phyloP scores from a whole-genome alignment of 2,888 invertebrate species.

The Agriotes lineatus region DNA sequence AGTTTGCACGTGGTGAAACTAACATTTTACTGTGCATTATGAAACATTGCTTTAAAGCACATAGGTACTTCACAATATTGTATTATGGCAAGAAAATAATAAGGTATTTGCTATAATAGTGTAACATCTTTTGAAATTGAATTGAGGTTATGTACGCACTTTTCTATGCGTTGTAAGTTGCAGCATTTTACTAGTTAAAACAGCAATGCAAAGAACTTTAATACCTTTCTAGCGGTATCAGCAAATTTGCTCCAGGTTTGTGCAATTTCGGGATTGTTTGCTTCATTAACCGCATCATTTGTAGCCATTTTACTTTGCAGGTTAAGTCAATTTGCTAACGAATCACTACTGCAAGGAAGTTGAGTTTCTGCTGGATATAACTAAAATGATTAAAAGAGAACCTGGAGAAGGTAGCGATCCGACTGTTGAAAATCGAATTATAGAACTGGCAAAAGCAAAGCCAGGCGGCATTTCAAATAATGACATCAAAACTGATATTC shows the following conservation, averaged over 20 bases:
- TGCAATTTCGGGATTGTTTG: conserved; percentile 33
- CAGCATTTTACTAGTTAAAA: background rate
- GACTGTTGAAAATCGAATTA: conserved; percentile 65
- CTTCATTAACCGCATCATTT: background rate
- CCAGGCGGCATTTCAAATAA: conserved; percentile 86
- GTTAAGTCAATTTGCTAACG: background rate
- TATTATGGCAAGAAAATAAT: too few relatives aligned
- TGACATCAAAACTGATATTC: conserved; percentile 80
- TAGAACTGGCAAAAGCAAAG: conserved; percentile 78
- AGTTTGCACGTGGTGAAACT: too few relatives aligned
- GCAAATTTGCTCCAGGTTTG: conserved; percentile 48
- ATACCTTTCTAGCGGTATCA: conserved; percentile 45
- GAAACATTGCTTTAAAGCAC: too few relatives aligned
- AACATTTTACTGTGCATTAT: too few relatives aligned
- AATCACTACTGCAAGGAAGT: background rate
- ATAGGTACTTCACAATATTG: too few relatives aligned
- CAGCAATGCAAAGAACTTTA: too few relatives aligned
- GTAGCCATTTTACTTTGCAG: background rate
- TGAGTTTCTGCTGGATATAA: background rate
- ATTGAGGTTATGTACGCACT: background rate
- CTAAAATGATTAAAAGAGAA: background rate
- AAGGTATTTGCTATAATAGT: too few relatives aligned
- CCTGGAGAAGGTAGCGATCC: conserved; percentile 29
- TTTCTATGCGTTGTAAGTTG: background rate
- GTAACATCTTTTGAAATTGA: background rate